Evolutionary conservation across 2,888 invertebrate species (phyloP), one percentile per base, ranked within the genome.

Genomic region (Caenorhabditis sp.): DNA sequence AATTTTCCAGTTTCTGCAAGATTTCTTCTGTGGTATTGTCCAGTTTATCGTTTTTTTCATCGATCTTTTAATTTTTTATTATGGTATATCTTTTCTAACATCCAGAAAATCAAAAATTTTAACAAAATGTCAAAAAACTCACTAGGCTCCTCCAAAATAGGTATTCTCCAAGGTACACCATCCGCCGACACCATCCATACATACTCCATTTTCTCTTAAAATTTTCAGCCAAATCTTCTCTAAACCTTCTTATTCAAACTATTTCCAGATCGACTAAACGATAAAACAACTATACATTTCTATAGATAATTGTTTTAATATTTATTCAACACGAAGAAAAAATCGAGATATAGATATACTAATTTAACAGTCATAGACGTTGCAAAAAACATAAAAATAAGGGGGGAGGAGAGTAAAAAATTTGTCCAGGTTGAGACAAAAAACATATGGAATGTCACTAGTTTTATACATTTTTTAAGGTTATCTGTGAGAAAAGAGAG

Each of bases 161-260:
- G 70, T 25, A 67, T 68, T 38, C 70, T 61, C 27, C 58, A 67
- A 14, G 75, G 68, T 14, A 70, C 59, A n/a, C 75, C 75, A 25
- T 50, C 58, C 12, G 58, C 66, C 53, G 75, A 66, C 31, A 75
- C 75, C 20, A 54, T 53, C 75, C 75, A 75, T 27, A 75, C 59
- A 50, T 67, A 75, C 52, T 70, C 70, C 50, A 14, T 38, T n/a
- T n/a, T n/a, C n/a, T n/a, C n/a, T n/a, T n/a, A n/a, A n/a, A n/a
- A n/a, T n/a, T n/a, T 17, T 10, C 12, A 25, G 1, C 12, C n/a
- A 23, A n/a, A 27, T 61, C 0, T 27, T 25, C 10, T 5, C 43
- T 25, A 8, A 1, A 7, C n/a, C n/a, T n/a, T n/a, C n/a, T n/a
- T n/a, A n/a, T n/a, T n/a, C n/a, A n/a, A n/a, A n/a, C n/a, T n/a